Evolutionary conservation across 2,888 invertebrate species (phyloP).

Genomic region (Piscicola geometra): DNA sequence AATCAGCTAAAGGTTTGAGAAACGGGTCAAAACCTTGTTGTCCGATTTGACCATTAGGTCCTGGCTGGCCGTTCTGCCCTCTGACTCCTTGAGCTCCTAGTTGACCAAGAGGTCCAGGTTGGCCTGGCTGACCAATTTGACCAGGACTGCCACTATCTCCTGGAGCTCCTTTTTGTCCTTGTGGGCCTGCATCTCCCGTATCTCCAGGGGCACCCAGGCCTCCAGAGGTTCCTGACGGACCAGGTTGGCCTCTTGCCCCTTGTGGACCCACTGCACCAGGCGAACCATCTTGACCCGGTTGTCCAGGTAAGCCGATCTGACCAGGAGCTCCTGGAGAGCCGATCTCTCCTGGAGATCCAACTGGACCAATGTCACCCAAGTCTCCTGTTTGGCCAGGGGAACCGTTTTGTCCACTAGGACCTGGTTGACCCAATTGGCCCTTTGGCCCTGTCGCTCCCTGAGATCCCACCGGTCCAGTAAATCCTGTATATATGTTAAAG

Average conservation of each 20-base stretch:
- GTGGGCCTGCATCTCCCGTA: constrained; percentile 32
- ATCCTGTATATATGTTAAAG: too few species aligned
- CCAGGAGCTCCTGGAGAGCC: constrained; percentile 32
- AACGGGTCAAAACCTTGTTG: constrained; percentile 11
- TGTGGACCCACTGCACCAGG: constrained; percentile 31
- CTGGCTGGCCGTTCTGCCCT: constrained; percentile 1
- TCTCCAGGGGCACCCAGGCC: constrained; percentile 36
- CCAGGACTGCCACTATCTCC: constrained; percentile 39
- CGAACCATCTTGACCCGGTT: constrained; percentile 38
- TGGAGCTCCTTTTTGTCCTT: constrained; percentile 19
- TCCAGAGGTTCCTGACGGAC: constrained; percentile 23
- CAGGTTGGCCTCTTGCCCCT: constrained; percentile 38
- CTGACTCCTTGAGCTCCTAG: constrained; percentile 30
- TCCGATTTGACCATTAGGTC: constrained; percentile 21
- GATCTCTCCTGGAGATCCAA: constrained; percentile 28
- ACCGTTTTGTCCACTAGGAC: constrained; percentile 32
- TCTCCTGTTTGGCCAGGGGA: constrained; percentile 29
- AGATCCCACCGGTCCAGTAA: constrained; percentile 31
- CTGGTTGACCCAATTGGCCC: constrained; percentile 33
- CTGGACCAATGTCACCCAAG: constrained; percentile 31
- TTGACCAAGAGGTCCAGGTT: constrained; percentile 32
- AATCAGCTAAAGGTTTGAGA: neutral
- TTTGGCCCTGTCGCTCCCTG: constrained; percentile 36
- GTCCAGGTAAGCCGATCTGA: constrained; percentile 30
- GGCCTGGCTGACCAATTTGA: constrained; percentile 36